A percentile compares a stretch with the other conserved stretches of the same genome.
phyloP scores from a whole-genome alignment of 2,888 invertebrate genomes.

The Palloptera scutellata region DNA sequence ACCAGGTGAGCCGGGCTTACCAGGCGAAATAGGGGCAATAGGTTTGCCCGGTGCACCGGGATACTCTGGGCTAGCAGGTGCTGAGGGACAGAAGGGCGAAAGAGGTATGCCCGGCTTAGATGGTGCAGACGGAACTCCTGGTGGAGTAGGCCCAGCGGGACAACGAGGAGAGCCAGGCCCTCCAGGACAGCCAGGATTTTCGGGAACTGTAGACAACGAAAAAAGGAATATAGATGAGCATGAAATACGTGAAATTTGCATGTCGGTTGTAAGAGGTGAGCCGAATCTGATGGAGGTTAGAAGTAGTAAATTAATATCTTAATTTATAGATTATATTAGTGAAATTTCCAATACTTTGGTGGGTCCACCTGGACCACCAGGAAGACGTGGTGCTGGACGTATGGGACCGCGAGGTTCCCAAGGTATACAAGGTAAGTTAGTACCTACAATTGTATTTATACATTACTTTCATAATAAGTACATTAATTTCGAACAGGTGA shows the following conservation, averaged over 20 bases:
- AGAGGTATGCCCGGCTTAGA: slow-evolving; percentile 46
- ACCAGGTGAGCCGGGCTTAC: slow-evolving; percentile 29
- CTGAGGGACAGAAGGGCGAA: slow-evolving; percentile 63
- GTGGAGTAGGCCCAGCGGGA: slow-evolving; percentile 32
- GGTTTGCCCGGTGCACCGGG: slow-evolving; percentile 66
- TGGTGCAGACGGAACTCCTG: slow-evolving; percentile 37
- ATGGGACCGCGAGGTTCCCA: slow-evolving; percentile 39
- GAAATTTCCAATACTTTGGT: slow-evolving; percentile 71
- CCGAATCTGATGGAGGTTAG: neutral
- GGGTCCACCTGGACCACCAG: slow-evolving; percentile 41
- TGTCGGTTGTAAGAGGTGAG: slow-evolving; percentile 79
- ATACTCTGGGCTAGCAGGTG: slow-evolving; percentile 39
- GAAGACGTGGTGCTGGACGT: slow-evolving; percentile 69
- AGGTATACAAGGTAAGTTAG: slow-evolving; percentile 33
- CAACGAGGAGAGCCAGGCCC: slow-evolving; percentile 38
- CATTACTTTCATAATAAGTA: neutral
- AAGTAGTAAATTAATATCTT: neutral
- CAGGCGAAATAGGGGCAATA: slow-evolving; percentile 41
- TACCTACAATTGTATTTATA: neutral
- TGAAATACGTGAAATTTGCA: slow-evolving; percentile 83
- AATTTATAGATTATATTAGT: slow-evolving; percentile 73
- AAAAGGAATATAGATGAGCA: slow-evolving; percentile 61
- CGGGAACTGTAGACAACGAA: slow-evolving; percentile 41
- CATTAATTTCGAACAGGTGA: slow-evolving; percentile 64
- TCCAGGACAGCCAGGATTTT: slow-evolving; percentile 33